phyloP scores from a whole-genome alignment of 1,140 invertebrate genomes.

The Alviniconcha marisindica region DNA sequence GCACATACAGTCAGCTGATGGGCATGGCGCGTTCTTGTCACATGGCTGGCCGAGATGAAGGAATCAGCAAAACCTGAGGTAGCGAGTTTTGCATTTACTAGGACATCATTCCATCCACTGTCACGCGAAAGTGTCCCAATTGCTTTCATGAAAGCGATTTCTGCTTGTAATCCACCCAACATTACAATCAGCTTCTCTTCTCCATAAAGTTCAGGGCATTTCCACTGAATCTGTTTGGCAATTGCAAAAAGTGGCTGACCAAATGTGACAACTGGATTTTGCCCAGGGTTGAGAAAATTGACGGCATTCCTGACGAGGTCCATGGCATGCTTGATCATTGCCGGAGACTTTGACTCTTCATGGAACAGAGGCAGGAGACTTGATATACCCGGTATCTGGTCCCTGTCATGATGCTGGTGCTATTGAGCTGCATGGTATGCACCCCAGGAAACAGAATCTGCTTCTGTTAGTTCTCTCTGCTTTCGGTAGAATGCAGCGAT shows the following conservation, averaged over 20 bases:
- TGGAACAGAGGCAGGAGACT: constrained; percentile 44
- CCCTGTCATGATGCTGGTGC: background rate
- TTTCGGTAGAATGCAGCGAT: too few relatives aligned
- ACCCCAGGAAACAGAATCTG: constrained; percentile 9
- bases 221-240: constrained; percentile 60
- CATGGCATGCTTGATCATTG: constrained; percentile 53
- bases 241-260: constrained; percentile 58
- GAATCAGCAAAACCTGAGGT: too few relatives aligned
- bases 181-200: constrained; percentile 34
- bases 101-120: too few relatives aligned
- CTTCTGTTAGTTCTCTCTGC: too few relatives aligned
- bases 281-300: constrained; percentile 54
- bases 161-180: too few relatives aligned
- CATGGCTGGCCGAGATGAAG: too few relatives aligned
- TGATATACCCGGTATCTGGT: constrained; percentile 28
- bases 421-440: background rate
- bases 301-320: constrained; percentile 43
- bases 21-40: too few relatives aligned
- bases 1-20: too few relatives aligned
- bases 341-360: constrained; percentile 43
- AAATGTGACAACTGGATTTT: constrained; percentile 50
- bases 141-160: too few relatives aligned
- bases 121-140: too few relatives aligned
- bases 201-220: constrained; percentile 43
- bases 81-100: too few relatives aligned